Percentiles rank a stretch among this genome's conserved stretches.
Evolutionary conservation across 2,797 vertebrate species (phyloP).

Genomic region (Poecilia velifera): DNA sequence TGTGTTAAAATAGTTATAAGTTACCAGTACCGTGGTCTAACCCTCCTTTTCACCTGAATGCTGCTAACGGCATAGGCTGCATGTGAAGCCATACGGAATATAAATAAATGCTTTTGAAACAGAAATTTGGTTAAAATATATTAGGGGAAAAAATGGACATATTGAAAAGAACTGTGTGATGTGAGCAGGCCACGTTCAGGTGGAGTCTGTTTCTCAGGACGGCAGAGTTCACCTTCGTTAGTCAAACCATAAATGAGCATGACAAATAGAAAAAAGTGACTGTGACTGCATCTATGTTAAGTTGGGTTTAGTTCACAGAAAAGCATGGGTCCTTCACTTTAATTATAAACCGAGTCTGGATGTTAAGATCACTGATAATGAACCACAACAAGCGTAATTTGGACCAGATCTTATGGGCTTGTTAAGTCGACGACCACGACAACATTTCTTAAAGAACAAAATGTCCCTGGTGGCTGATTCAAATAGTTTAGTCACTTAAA

Average conservation of each 20-base stretch:
- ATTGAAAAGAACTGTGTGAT: neutral
- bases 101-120: neutral
- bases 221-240: neutral
- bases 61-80: neutral
- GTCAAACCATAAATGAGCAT: neutral
- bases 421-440: neutral
- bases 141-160: neutral
- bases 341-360: neutral
- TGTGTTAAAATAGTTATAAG: neutral
- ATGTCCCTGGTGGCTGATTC: neutral
- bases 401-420: neutral
- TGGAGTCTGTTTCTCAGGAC: neutral
- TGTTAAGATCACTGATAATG: neutral
- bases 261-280: neutral
- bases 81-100: neutral
- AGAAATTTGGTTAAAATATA: neutral
- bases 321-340: neutral
- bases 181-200: neutral
- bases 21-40: neutral
- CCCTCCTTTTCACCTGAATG: neutral
- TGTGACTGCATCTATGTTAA: neutral
- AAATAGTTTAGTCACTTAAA: neutral
- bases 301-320: neutral
- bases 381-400: neutral
- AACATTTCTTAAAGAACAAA: neutral